These are phyloP conservation scores for Mus pahari DNA, from an alignment of 2,113 vertebrate species.

Conservation along the genomic window DNA sequence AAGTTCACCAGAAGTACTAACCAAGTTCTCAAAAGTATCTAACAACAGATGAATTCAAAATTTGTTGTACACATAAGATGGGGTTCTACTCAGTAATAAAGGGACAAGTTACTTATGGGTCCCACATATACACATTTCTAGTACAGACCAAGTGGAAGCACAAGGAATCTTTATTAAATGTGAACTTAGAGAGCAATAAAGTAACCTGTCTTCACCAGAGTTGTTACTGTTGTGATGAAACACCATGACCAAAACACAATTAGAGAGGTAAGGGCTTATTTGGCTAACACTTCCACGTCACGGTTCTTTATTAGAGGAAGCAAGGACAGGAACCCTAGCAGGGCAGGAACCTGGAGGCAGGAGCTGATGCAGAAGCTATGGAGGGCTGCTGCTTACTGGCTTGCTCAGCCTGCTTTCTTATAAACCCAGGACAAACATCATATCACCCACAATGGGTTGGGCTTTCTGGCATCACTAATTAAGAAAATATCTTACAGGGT, in stretches of 20 bases:
- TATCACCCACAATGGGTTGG: background rate
- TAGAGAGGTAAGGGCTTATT: background rate
- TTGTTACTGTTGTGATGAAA: background rate
- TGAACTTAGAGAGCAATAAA: background rate
- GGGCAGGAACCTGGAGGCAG: background rate
- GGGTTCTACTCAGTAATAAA: background rate
- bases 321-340: background rate
- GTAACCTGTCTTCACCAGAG: background rate
- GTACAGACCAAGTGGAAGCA: background rate
- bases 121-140: background rate
- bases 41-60: background rate
- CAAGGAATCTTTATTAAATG: background rate
- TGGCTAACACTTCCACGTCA: background rate
- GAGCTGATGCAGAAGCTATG: background rate
- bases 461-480: background rate
- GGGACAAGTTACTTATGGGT: background rate
- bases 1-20: background rate
- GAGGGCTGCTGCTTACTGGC: background rate
- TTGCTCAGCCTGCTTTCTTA: background rate
- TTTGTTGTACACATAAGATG: background rate
- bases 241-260: background rate
- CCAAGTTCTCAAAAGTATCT: background rate
- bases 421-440: background rate
- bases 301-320: background rate
- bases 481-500: background rate